Evolutionary conservation across 2,797 vertebrate species (phyloP).

Genomic region (Accipiter fasciatus): DNA sequence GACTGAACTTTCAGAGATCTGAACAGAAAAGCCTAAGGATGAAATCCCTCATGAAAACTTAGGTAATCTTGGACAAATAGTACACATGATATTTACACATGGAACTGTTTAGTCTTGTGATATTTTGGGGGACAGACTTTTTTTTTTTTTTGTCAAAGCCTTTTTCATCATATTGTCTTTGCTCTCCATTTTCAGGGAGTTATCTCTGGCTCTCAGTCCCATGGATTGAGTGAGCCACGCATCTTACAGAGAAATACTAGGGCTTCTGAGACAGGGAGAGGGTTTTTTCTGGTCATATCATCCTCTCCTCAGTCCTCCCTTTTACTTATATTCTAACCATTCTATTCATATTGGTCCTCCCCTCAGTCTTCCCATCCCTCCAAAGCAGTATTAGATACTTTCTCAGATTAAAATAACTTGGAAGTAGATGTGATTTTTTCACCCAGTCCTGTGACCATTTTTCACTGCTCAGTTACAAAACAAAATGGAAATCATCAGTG

Average conservation of each 20-base stretch:
- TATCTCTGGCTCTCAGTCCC: not conserved
- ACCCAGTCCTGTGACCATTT: not conserved
- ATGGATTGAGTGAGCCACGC: not conserved
- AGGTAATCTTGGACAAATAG: not conserved
- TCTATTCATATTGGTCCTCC: not conserved
- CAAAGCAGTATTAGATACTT: not conserved
- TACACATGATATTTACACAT: not conserved
- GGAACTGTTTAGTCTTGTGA: not conserved
- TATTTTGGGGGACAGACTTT: not conserved
- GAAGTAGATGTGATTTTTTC: not conserved
- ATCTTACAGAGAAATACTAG: not conserved
- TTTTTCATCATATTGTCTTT: not conserved
- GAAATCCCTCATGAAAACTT: not conserved
- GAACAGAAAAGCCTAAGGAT: not conserved
- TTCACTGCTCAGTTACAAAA: not conserved
- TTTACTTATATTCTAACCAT: not conserved
- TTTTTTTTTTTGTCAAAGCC: not conserved
- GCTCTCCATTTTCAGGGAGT: not conserved
- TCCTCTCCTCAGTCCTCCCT: not conserved
- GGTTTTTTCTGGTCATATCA: not conserved
- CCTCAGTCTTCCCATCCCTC: not conserved
- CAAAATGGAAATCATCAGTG: not conserved
- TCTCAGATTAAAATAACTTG: not conserved
- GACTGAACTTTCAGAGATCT: not conserved
- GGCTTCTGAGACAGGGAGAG: not conserved